Base-by-base conservation (phyloP, 2,888 invertebrate genomes). In the Onchidella celtica region DNA sequence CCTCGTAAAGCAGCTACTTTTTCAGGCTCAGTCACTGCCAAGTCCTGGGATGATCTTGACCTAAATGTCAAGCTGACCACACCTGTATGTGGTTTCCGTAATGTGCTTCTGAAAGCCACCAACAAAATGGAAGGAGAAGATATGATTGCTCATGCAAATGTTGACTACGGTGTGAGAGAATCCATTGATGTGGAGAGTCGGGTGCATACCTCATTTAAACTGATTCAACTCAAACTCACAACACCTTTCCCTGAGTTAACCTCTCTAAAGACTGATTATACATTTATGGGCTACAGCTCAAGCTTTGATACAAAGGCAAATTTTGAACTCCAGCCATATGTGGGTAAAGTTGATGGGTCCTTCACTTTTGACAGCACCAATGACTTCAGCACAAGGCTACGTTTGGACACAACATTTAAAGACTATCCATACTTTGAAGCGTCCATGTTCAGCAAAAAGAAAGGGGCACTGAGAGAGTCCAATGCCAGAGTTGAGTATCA, bases 381-480 rank as follows among this genome's bases (percentile, higher is more conserved):
- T 47, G 82, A 76, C 55, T 57, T 86, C 21, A 79, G 40, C 17
- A 84, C 76, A 57, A 85, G 82, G 32, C n/a, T 86, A 21, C 79
- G 85, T 17, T 24, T 87, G 21, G 83, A 86, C n/a, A 87, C 87
- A 11, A 86, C 87, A 36, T 85, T 82, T 80, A 17, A 63, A 2
- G 66, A 79, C 11, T 75, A 84, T 75, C 85, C 83, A 59, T 85
- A 86, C 80, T 47, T 83, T 36, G 84, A 86, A 40, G 40, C 86
- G 24, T 75, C 75, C 57, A 34, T 40, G 3, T 80, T 74, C 57
- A 84, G 81, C 65, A 76, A 84, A 21, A 27, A 36, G 6, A 59
- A 78, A 55, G 80, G 77, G 1, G 69, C 65, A 24, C 47, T 70
- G 3, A 83, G 81, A 61, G 73, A 80, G 68, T 82, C 80, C n/a